These are phyloP conservation scores for Drosophila ironensis DNA, from an alignment of 1,140 invertebrate species.

Conservation along the genomic window DNA sequence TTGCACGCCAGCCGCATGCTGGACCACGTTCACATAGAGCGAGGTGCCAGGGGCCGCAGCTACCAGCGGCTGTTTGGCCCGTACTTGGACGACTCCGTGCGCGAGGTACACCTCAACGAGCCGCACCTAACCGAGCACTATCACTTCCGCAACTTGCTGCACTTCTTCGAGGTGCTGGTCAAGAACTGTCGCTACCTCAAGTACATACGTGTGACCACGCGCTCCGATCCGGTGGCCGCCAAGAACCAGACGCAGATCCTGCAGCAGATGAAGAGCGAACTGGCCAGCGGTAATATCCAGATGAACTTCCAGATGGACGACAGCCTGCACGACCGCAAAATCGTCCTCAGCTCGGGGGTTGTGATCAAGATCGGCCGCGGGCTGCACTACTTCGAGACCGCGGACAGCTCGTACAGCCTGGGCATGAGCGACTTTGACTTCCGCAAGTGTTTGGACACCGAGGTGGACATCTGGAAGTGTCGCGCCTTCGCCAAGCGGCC, in stretches of 20 bases:
- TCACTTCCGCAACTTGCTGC: conserved; percentile 57
- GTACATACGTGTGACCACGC: conserved; percentile 61
- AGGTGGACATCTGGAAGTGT: conserved; percentile 71
- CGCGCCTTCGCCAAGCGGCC: conserved; percentile 54
- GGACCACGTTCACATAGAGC: conserved; percentile 54
- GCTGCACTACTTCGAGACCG: conserved; percentile 60
- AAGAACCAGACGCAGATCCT: conserved; percentile 49
- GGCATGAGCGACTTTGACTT: conserved; percentile 68
- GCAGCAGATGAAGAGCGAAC: conserved; percentile 52
- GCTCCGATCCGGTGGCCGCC: conserved; percentile 40
- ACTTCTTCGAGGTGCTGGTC: conserved; percentile 65
- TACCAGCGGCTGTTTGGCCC: conserved; percentile 64
- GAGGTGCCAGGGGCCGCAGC: conserved; percentile 56
- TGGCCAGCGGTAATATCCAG: conserved; percentile 60
- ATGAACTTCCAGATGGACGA: conserved; percentile 69
- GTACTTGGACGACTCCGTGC: conserved; percentile 61
- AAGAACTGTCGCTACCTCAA: conserved; percentile 71
- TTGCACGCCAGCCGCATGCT: conserved; percentile 55
- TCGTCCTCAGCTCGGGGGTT: conserved; percentile 65
- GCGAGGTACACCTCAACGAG: conserved; percentile 67
- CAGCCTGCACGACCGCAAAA: conserved; percentile 61
- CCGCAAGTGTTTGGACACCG: conserved; percentile 61
- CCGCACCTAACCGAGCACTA: conserved; percentile 49
- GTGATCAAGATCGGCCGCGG: conserved; percentile 61
- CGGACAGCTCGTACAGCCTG: conserved; percentile 24